Conservation (phyloP, 2,113 vertebrate species). For the Carollia perspicillata region DNA sequence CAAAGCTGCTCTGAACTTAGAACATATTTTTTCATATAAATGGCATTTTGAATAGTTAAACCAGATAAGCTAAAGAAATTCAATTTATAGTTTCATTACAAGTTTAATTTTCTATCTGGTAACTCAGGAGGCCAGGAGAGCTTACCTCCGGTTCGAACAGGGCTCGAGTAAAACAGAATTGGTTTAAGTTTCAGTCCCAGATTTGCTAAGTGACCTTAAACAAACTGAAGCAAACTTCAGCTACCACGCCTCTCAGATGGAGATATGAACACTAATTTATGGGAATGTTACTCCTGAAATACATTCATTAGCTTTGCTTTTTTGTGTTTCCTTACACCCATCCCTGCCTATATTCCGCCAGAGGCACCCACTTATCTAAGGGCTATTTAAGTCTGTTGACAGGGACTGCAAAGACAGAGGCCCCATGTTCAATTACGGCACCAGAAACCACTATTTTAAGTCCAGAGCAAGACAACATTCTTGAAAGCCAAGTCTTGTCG, state of each 20-base stretch:
- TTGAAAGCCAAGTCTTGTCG: not conserved
- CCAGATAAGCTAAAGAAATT: not conserved
- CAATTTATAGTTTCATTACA: not conserved
- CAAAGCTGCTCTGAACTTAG: not conserved
- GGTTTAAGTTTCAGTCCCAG: not conserved
- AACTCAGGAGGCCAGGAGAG: not conserved
- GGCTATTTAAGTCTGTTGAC: not conserved
- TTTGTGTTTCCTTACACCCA: not conserved
- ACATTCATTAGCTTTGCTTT: not conserved
- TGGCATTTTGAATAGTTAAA: not conserved
- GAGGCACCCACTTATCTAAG: not conserved
- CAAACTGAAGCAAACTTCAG: not conserved
- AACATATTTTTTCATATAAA: not conserved
- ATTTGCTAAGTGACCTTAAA: not conserved
- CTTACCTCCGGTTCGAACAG: not conserved
- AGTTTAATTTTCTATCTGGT: not conserved
- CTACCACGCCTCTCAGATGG: not conserved
- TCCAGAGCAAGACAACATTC: not conserved
- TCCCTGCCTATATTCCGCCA: not conserved
- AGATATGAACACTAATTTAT: not conserved
- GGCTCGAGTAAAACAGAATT: not conserved
- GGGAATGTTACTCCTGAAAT: not conserved
- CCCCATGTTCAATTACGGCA: not conserved
- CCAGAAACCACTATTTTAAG: not conserved
- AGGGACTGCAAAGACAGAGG: not conserved